A percentile compares a stretch with the other conserved stretches of the same genome.
phyloP scores from a whole-genome alignment of 2,888 invertebrate species.

The Lasius fuliginosus region DNA sequence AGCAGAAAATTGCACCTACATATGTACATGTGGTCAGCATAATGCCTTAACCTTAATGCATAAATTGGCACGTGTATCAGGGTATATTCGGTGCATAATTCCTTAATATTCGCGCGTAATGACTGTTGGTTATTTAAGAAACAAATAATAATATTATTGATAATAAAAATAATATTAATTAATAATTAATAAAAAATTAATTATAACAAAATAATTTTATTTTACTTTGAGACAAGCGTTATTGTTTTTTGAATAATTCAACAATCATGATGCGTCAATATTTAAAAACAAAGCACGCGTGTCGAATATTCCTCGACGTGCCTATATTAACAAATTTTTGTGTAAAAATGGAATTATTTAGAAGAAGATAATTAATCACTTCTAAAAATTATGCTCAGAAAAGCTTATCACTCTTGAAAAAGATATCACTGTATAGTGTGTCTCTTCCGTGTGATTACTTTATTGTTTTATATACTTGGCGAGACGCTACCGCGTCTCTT shows the following conservation, averaged over 20 bases:
- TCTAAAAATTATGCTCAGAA: neutral
- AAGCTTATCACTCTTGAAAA: neutral
- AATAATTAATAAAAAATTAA: too few species aligned
- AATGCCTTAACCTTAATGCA: too few species aligned
- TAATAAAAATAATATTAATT: too few species aligned
- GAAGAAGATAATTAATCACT: neutral
- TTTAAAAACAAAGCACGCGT: neutral
- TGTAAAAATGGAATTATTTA: neutral
- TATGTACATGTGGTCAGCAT: too few species aligned
- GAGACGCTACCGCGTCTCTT: neutral
- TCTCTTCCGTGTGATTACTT: neutral
- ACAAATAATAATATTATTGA: too few species aligned
- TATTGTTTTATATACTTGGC: conserved; percentile 33
- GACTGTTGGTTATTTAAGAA: too few species aligned
- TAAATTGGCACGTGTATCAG: too few species aligned
- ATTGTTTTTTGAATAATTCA: neutral
- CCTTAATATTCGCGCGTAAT: too few species aligned
- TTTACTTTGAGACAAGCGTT: neutral
- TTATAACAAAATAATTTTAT: neutral
- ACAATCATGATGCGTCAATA: neutral
- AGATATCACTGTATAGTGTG: neutral
- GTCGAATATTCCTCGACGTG: neutral
- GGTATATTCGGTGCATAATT: neutral
- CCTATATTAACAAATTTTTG: neutral
- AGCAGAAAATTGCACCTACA: too few species aligned